A percentile compares a stretch with the other conserved stretches of the same genome.
Conservation (phyloP, 2,113 vertebrate genomes). For the Ammodytes dubius region DNA sequence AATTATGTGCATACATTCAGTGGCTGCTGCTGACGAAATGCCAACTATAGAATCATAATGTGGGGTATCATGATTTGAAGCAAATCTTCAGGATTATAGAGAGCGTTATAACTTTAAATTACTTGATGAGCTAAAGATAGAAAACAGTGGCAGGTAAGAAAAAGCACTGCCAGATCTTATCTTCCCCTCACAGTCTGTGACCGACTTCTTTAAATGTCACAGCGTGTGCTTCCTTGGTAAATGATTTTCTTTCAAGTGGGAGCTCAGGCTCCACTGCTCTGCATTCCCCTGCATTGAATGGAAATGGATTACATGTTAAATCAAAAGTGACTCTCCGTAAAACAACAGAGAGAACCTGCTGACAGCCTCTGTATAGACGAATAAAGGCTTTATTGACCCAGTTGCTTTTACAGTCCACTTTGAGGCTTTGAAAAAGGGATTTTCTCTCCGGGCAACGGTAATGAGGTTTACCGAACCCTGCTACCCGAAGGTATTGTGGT, state of each 20-base stretch:
- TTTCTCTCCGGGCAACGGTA: constrained; percentile 43
- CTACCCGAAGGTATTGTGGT: constrained; percentile 28
- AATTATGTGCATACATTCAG: not conserved
- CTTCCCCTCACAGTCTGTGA: not conserved
- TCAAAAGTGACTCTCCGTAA: constrained; percentile 65
- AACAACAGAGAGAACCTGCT: constrained; percentile 59
- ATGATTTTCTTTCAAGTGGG: constrained; percentile 23
- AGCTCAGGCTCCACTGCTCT: constrained; percentile 23
- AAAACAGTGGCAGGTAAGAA: constrained; percentile 4
- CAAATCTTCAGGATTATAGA: not conserved
- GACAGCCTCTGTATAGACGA: constrained; percentile 52
- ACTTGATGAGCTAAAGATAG: not conserved
- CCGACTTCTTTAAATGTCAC: constrained; percentile 27
- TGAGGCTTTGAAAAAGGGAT: constrained; percentile 23
- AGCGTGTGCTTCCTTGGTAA: constrained; percentile 18
- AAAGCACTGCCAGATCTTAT: constrained; percentile 2
- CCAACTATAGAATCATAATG: not conserved
- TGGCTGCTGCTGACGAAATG: not conserved
- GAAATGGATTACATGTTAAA: constrained; percentile 64
- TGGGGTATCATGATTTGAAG: not conserved
- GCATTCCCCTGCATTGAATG: not conserved
- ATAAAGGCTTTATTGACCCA: constrained; percentile 58
- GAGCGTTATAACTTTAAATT: not conserved
- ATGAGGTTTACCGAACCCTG: constrained; percentile 48
- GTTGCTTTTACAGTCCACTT: constrained; percentile 28